Evolutionary conservation across 2,113 vertebrate genomes (phyloP), one percentile per base, ranked within the genome.

Genomic region (Melanostigma gelatinosum): DNA sequence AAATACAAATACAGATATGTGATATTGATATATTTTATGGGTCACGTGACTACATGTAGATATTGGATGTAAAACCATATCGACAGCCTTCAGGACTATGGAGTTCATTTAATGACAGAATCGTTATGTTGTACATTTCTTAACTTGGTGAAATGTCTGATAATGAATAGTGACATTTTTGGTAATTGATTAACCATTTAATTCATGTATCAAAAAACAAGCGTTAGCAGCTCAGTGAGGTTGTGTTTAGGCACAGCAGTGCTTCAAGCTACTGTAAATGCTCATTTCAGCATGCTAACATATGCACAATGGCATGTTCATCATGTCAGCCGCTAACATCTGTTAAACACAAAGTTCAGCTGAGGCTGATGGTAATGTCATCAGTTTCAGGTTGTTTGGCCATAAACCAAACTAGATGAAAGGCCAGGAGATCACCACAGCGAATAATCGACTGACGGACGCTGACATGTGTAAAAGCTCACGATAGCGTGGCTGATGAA

Each of bases 21-120:
- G 11, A 75, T 52, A 66, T 27, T 48, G 12, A 72, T 69, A 27
- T 78, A 67, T 75, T 77, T 63, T 75, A 64, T 38, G 48, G 20
- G 3, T 36, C 67, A 76, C 27, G 9, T 32, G 52, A 77, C 67
- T 42, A 60, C 57, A 71, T 20, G 4, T 36, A 75, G 24, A 72
- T 71, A 46, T 13, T 42, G 46, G 71, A 58, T 60, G 22, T 80
- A 64, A 50, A 64, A 67, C 5, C 29, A n/a, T 42, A 67, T 10
- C 16, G 9, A 62, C 13, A 75, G 46, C 57, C 70, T 84, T 65
- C n/a, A 72, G 55, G 16, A 40, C 18, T 20, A 29, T 64, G 36
- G 44, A 55, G 52, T 54, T 66, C n/a, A 20, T 74, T 73, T 55
- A 74, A 64, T 12, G 72, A 80, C 72, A 80, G 71, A 66, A 70